Evolutionary conservation across 2,888 invertebrate genomes (phyloP).

Genomic region (Acrobasis repandana): DNA sequence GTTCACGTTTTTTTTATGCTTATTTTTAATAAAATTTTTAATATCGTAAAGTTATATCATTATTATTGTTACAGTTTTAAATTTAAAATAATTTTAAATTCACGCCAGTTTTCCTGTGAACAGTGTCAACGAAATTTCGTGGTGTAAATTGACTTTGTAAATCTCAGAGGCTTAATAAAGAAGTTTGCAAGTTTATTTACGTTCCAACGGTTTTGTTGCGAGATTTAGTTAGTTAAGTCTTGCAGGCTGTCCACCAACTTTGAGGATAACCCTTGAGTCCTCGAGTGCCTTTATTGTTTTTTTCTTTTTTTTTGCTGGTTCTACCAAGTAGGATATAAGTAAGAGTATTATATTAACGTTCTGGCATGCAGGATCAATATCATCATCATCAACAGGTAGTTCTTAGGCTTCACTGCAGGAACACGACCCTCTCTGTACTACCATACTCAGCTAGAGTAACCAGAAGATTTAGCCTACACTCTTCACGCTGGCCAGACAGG

Average conservation of each 20-base stretch:
- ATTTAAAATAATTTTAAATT: constrained; percentile 1
- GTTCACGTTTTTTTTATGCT: neutral
- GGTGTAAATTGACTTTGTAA: constrained; percentile 9
- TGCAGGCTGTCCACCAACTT: neutral
- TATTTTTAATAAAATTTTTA: neutral
- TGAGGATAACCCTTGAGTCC: neutral
- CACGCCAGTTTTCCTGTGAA: constrained; percentile 13
- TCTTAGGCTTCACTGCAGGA: no score
- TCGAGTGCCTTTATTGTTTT: no score
- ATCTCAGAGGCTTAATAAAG: constrained; percentile 19
- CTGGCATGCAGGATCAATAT: no score
- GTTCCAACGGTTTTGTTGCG: constrained; percentile 10
- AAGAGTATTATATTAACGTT: no score
- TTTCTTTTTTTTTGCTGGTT: no score
- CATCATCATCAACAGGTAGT: no score
- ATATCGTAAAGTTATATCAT: no score
- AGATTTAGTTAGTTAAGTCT: constrained; percentile 11
- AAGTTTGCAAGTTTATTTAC: constrained; percentile 20
- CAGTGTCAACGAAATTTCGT: constrained; percentile 10
- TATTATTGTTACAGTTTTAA: neutral
- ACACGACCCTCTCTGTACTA: no score
- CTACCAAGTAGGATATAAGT: no score
- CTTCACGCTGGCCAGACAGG: no score
- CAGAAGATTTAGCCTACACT: no score
- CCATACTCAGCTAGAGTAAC: no score